Evolutionary conservation across 2,113 vertebrate species (phyloP).

Genomic region (Oryzias javanicus): DNA sequence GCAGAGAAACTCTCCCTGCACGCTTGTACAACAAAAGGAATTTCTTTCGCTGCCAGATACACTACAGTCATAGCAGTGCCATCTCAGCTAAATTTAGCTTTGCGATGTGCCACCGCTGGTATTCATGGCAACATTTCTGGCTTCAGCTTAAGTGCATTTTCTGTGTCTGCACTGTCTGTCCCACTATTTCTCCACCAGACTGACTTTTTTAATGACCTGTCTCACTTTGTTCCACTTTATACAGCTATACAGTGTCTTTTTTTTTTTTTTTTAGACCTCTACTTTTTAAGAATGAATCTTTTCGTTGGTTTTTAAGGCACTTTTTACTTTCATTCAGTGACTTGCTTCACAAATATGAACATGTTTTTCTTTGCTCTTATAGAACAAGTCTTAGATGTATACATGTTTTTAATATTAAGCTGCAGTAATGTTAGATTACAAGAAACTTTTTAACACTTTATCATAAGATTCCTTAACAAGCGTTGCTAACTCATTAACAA

Average conservation of each 20-base stretch:
- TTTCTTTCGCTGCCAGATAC: slow-evolving; percentile 69
- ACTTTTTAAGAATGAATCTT: background rate
- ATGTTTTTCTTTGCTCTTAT: too few species aligned
- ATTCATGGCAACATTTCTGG: slow-evolving; percentile 72
- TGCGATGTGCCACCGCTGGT: slow-evolving; percentile 66
- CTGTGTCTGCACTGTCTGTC: slow-evolving; percentile 27
- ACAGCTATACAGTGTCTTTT: slow-evolving; percentile 21
- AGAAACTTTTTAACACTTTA: too few species aligned
- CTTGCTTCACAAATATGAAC: background rate
- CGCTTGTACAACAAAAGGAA: slow-evolving; percentile 49
- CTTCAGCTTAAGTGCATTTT: slow-evolving; percentile 58
- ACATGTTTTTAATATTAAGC: too few species aligned
- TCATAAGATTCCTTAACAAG: too few species aligned
- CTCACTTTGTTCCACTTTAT: slow-evolving; percentile 5
- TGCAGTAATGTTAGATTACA: too few species aligned
- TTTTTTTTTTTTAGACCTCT: slow-evolving; percentile 27
- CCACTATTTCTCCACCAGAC: slow-evolving; percentile 17
- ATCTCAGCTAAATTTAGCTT: slow-evolving; percentile 76
- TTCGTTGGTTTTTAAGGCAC: too few species aligned
- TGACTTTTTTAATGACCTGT: slow-evolving; percentile 1
- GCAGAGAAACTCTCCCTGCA: slow-evolving; percentile 21
- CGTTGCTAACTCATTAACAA: too few species aligned
- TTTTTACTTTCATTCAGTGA: too few species aligned
- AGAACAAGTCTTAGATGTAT: too few species aligned
- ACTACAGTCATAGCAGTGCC: slow-evolving; percentile 73